Base-by-base conservation (phyloP, 2,888 invertebrate genomes). In the Halictus ligatus region DNA sequence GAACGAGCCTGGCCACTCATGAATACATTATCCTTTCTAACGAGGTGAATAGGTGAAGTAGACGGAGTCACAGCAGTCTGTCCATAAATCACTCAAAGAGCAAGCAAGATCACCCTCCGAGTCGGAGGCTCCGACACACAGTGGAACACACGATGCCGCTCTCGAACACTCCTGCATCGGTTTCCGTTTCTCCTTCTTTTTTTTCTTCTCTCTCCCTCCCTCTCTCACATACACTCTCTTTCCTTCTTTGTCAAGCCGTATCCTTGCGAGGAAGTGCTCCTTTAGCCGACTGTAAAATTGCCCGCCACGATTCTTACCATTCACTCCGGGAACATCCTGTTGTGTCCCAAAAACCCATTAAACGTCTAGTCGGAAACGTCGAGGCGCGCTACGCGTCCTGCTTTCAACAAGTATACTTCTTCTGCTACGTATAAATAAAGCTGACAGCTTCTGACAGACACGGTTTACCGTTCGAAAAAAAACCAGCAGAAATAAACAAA, bases 21-120 rank as follows among this genome's bases (percentile, higher is more conserved):
- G 93, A 93, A 93, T 94, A 94, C 92, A 93, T 94, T 94, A 93
- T 93, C 92, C 93, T 92, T 93, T 92, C 90, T 92, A 94, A 94
- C 94, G 93, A 93, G 93, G 93, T 92, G 94, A 94, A 93, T 92
- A 93, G 94, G 94, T 93, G 93, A 94, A 94, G 92, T 92, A 93
- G 93, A 92, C 92, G 91, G 92, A 93, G 91, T 90, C 92, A 88
- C 90, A 89, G 91, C 90, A 81, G 93, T 89, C 89, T 91, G 91
- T 91, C 89, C 92, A 93, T 94, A 94, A 94, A 94, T 94, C 94
- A 93, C 92, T 92, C 91, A 91, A 89, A 91, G 92, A 89, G 90
- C 91, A 86, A 88, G 89, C 88, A 90, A 91, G 92, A 92, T 91
- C 91, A 88, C 87, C 88, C 81, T 81, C 72, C 43, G 71, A 43